A percentile compares a stretch with the other conserved stretches of the same genome.
These are phyloP conservation scores for Cassiopea andromeda DNA, from an alignment of 30 jellyfish, hydroid and myxozoan species.

Conservation along the genomic window DNA sequence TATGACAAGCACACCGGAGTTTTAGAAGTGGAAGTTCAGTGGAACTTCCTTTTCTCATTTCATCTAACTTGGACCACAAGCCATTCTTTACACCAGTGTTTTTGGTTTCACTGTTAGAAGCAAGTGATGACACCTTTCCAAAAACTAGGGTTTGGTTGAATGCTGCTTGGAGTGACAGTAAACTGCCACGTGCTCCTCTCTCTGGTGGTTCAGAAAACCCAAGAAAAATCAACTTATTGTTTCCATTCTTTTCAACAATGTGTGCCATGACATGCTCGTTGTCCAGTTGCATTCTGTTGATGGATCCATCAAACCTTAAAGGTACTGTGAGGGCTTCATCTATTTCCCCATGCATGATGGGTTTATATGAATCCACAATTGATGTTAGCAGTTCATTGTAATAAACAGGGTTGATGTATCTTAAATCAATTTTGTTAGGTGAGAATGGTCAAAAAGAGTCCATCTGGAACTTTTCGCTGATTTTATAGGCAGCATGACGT, in stretches of 20 bases:
- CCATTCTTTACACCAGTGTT: conserved; percentile 38
- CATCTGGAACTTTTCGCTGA: conserved; percentile 8
- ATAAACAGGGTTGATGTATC: conserved; percentile 15
- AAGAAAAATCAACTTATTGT: neutral
- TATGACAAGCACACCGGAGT: conserved; percentile 10
- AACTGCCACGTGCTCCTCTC: neutral
- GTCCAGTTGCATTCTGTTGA: conserved; percentile 11
- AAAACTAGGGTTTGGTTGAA: conserved; percentile 15
- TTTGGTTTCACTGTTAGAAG: conserved; percentile 3
- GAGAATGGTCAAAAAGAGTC: conserved; percentile 19
- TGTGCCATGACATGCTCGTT: conserved; percentile 33
- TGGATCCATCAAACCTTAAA: conserved; percentile 18
- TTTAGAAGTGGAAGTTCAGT: conserved; percentile 19
- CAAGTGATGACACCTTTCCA: conserved; percentile 19
- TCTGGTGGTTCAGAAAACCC: neutral
- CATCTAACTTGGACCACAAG: conserved; percentile 22
- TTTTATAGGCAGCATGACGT: conserved; percentile 6
- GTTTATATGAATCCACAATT: conserved; percentile 11
- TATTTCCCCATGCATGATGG: conserved; percentile 5
- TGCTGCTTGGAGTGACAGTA: neutral
- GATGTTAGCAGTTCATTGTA: neutral
- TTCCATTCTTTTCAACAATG: conserved; percentile 25
- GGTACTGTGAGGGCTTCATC: neutral
- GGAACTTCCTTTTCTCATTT: conserved; percentile 23
- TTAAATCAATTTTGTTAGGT: conserved; percentile 13